Conservation (phyloP, 2,888 invertebrate species). For the Idaea aversata region DNA sequence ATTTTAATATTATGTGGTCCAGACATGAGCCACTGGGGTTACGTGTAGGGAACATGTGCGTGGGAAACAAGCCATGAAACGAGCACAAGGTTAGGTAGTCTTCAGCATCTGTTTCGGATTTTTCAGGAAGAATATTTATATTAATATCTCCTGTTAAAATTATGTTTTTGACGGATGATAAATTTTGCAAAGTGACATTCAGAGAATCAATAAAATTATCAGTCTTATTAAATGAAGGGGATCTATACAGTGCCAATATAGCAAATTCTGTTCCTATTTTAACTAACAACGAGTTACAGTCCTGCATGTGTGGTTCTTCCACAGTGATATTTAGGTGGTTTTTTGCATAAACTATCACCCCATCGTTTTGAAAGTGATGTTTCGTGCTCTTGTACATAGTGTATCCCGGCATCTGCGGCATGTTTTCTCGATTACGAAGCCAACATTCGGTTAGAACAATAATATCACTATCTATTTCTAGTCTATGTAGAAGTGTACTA, state of each 20-base stretch:
- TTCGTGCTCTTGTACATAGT: not conserved
- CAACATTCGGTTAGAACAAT: slow-evolving; percentile 13
- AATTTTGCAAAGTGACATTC: not conserved
- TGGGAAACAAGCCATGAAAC: slow-evolving; percentile 2
- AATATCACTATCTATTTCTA: slow-evolving; percentile 3
- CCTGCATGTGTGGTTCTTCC: slow-evolving; percentile 3
- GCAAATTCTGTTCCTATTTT: slow-evolving; percentile 2
- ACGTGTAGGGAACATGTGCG: slow-evolving; percentile 2
- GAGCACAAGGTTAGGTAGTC: slow-evolving; percentile 1
- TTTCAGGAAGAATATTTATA: not conserved
- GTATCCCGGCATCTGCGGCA: slow-evolving; percentile 1
- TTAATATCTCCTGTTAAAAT: slow-evolving; percentile 6
- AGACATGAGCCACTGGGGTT: not conserved
- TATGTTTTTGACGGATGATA: not conserved
- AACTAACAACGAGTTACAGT: slow-evolving; percentile 4
- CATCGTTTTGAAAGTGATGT: slow-evolving; percentile 11
- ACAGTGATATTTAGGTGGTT: not conserved
- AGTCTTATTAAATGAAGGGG: not conserved
- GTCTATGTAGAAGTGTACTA: not conserved
- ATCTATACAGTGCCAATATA: slow-evolving; percentile 6
- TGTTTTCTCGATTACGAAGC: not conserved
- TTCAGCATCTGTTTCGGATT: not conserved
- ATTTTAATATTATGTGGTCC: slow-evolving; percentile 8
- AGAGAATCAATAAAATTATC: slow-evolving; percentile 1
- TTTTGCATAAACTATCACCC: slow-evolving; percentile 6